Evolutionary conservation across 2,888 invertebrate species (phyloP).

Genomic region (Hetaerina titia): DNA sequence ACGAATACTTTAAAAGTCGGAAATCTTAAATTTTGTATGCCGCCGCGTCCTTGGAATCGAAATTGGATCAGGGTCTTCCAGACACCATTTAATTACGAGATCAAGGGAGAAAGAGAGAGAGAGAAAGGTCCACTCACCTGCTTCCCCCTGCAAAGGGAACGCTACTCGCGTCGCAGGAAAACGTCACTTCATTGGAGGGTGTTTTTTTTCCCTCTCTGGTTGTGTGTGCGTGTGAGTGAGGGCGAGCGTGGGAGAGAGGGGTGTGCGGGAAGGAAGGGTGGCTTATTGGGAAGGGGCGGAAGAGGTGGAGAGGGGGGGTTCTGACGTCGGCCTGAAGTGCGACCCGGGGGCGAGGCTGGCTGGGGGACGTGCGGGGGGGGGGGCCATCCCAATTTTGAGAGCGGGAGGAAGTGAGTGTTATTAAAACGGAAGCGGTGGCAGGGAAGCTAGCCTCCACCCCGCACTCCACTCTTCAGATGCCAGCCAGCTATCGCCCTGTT

Average conservation of each 20-base stretch:
- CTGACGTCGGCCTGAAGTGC: not conserved
- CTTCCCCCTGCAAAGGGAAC: not conserved
- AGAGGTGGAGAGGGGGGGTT: not conserved
- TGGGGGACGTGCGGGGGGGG: not conserved
- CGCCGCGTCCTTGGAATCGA: not conserved
- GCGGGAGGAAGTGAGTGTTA: constrained; percentile 38
- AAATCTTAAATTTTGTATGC: not conserved
- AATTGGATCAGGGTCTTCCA: not conserved
- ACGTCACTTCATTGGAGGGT: not conserved
- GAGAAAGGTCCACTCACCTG: not conserved
- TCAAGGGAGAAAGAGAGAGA: not conserved
- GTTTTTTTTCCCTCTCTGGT: not conserved
- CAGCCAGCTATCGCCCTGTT: not conserved
- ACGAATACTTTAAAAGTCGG: not conserved
- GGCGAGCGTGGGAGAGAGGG: not conserved
- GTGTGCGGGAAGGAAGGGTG: not conserved
- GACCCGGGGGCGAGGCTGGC: not conserved
- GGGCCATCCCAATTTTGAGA: not conserved
- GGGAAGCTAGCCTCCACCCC: not conserved
- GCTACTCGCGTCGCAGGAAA: not conserved
- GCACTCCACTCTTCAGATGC: not conserved
- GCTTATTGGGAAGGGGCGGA: not conserved
- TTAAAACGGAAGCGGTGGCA: constrained; percentile 35
- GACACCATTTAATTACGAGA: not conserved
- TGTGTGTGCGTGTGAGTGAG: not conserved